A percentile compares a stretch with the other conserved stretches of the same genome.
phyloP scores from a whole-genome alignment of 1,140 invertebrate genomes.

The Mactra quadrangularis region DNA sequence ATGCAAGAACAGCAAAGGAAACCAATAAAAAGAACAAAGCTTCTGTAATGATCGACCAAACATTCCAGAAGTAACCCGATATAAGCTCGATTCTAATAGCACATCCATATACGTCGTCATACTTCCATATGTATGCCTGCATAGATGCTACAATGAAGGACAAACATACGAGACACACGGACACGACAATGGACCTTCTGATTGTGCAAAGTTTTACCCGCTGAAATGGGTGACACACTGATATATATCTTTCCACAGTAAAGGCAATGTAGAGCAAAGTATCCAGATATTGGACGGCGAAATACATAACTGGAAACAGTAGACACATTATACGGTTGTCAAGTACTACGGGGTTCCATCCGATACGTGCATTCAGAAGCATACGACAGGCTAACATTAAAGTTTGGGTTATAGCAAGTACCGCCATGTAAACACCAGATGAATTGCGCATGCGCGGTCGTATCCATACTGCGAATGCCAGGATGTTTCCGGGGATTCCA shows the following conservation, averaged over 20 bases:
- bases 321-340: slow-evolving; percentile 76
- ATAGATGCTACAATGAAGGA: too few species aligned
- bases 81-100: too few species aligned
- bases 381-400: slow-evolving; percentile 73
- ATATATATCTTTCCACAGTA: slow-evolving; percentile 97
- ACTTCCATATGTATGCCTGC: too few species aligned
- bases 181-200: slow-evolving; percentile 88
- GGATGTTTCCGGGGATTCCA: slow-evolving; percentile 76
- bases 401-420: slow-evolving; percentile 73
- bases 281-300: slow-evolving; percentile 79
- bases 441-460: slow-evolving; percentile 73
- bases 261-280: slow-evolving; percentile 88
- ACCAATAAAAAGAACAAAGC: too few species aligned
- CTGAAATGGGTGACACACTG: slow-evolving; percentile 95
- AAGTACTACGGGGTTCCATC: slow-evolving; percentile 72
- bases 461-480: slow-evolving; percentile 77
- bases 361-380: slow-evolving; percentile 74
- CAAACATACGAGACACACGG: slow-evolving; percentile 79
- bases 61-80: too few species aligned
- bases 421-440: slow-evolving; percentile 77
- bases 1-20: too few species aligned
- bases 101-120: too few species aligned
- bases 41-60: too few species aligned
- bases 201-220: slow-evolving; percentile 92
- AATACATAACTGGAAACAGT: slow-evolving; percentile 74